Evolutionary conservation across 2,113 vertebrate species (phyloP), one percentile per base, ranked within the genome.

Genomic region (Nicator chloris): DNA sequence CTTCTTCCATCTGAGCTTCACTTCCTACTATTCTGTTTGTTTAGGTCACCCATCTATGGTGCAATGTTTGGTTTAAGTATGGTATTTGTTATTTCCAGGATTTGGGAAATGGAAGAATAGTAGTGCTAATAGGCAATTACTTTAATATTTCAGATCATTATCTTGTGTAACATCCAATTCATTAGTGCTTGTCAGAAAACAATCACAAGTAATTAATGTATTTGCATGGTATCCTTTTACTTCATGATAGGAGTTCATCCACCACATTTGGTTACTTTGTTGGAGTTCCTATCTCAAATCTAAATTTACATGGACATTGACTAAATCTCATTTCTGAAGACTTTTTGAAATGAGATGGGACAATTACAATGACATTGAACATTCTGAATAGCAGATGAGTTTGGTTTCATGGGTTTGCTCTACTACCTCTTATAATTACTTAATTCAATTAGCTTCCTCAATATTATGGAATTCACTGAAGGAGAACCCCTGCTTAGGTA

Each of bases 361-460:
- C 82, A 81, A 91, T 75, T 59, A 47, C 3, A 49, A 40, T 54
- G 28, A 37, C 19, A 63, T 9, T 44, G n/a, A 59, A 4, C 8
- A 40, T 86, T 91, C 60, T 77, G 61, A 90, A 78, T 28, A 93
- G 24, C 10, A 86, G 15, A 88, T 65, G 28, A 90, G 19, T 88
- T 84, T 84, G 33, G 12, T 88, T 77, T 76, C 72, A 42, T 56
- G 39, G 30, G 35, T 65, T 85, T 91, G 27, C 37, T 63, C 51
- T n/a, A 40, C 22, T 69, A 94, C 15, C 13, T 60, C 79, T 91
- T 80, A 86, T 53, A 95, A 93, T 93, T 94, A 71, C 30, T 91
- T 83, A 91, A 92, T 95, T 89, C 9, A 95, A 86, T 91, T 96
- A 93, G 3, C n/a, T 60, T 70, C 12, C 59, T 87, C 63, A 85